These are phyloP conservation scores for Aphidius gifuensis DNA, from an alignment of 1,140 invertebrate species.

Conservation along the genomic window DNA sequence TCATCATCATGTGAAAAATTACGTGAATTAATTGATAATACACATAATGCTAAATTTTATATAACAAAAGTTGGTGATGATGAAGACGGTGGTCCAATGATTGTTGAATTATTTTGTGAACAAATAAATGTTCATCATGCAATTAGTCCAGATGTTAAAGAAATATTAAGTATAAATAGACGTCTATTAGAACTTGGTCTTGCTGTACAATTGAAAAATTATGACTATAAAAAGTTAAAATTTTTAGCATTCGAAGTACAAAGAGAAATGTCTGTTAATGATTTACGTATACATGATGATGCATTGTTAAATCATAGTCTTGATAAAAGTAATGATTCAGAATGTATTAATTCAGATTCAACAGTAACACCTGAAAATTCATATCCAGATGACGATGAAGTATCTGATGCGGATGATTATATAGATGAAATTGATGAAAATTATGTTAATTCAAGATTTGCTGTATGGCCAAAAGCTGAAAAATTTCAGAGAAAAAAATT, in stretches of 20 bases:
- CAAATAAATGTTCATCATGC: slow-evolving; percentile 48
- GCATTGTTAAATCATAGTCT: too few species aligned
- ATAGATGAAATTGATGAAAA: too few species aligned
- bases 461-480: too few species aligned
- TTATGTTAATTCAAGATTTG: too few species aligned
- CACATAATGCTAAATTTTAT: slow-evolving; percentile 37
- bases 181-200: slow-evolving; percentile 56
- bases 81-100: slow-evolving; percentile 49
- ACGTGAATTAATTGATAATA: slow-evolving; percentile 52
- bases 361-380: too few species aligned
- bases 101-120: slow-evolving; percentile 58
- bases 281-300: too few species aligned
- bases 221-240: slow-evolving; percentile 43
- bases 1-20: slow-evolving; percentile 55
- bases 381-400: too few species aligned
- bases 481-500: too few species aligned
- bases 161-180: slow-evolving; percentile 57
- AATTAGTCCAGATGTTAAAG: slow-evolving; percentile 51
- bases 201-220: slow-evolving; percentile 56
- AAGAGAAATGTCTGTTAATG: neutral
- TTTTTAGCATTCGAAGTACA: slow-evolving; percentile 10
- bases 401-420: too few species aligned
- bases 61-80: slow-evolving; percentile 48
- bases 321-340: too few species aligned
- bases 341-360: too few species aligned